phyloP scores from a whole-genome alignment of 2,888 invertebrate genomes.

The Anodontia alba region DNA sequence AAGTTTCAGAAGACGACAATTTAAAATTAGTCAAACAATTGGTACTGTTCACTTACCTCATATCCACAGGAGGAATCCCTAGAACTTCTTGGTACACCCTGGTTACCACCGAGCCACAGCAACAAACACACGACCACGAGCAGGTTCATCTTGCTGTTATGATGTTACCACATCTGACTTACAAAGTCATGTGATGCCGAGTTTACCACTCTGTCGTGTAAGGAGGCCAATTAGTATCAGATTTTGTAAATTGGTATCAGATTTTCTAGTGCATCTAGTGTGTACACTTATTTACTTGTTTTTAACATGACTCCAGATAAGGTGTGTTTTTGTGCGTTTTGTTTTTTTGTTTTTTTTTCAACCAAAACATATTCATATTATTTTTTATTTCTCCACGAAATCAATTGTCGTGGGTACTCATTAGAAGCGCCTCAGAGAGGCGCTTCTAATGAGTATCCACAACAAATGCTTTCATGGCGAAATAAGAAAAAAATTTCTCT shows the following conservation, averaged over 20 bases:
- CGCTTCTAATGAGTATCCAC: too few relatives aligned
- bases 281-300: neutral
- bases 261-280: constrained; percentile 1
- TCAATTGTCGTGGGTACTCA: too few relatives aligned
- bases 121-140: neutral
- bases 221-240: constrained; percentile 13
- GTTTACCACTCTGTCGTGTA: neutral
- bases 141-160: neutral
- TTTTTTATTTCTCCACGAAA: too few relatives aligned
- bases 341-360: too few relatives aligned
- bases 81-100: neutral
- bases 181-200: constrained; percentile 2
- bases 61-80: neutral
- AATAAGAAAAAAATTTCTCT: too few relatives aligned
- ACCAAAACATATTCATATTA: too few relatives aligned
- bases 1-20: too few relatives aligned
- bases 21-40: too few relatives aligned
- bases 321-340: too few relatives aligned
- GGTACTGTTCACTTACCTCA: neutral
- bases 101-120: neutral
- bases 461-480: too few relatives aligned
- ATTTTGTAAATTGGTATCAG: constrained; percentile 16
- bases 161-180: neutral
- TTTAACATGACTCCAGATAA: too few relatives aligned
- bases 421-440: too few relatives aligned